Evolutionary conservation across 2,113 vertebrate species (phyloP).

Genomic region (Trichomycterus rosablanca): DNA sequence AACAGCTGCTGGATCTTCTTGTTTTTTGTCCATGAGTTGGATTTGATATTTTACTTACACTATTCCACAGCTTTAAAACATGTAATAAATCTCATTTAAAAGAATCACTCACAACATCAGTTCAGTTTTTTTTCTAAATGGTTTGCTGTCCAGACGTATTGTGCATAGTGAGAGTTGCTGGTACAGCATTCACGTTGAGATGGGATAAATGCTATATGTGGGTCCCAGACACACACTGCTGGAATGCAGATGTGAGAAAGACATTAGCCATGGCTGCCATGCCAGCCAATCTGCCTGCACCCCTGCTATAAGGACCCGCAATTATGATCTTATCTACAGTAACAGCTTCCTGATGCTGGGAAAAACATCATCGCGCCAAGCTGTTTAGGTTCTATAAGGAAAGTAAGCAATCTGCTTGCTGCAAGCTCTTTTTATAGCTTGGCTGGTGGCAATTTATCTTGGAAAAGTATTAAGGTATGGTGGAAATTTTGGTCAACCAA

Average conservation of each 20-base stretch:
- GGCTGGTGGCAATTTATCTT: slow-evolving; percentile 36
- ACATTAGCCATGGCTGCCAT: slow-evolving; percentile 31
- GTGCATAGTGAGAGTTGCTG: slow-evolving; percentile 1
- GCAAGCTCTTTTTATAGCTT: slow-evolving; percentile 46
- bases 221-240: slow-evolving; percentile 23
- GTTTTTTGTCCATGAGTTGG: no score
- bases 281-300: slow-evolving; percentile 35
- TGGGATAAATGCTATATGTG: neutral
- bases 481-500: slow-evolving; percentile 34
- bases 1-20: no score
- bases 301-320: slow-evolving; percentile 44
- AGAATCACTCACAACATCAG: no score
- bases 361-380: slow-evolving; percentile 37
- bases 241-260: slow-evolving; percentile 40
- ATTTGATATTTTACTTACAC: neutral
- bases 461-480: slow-evolving; percentile 40
- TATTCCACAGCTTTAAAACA: neutral
- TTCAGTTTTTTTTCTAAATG: neutral
- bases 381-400: slow-evolving; percentile 39
- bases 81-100: slow-evolving; percentile 1
- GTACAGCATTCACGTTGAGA: neutral
- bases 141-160: neutral
- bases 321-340: slow-evolving; percentile 53
- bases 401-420: slow-evolving; percentile 35
- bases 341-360: slow-evolving; percentile 49